Conservation (phyloP, 2,888 invertebrate genomes). For the Eurytoma adleriae region DNA sequence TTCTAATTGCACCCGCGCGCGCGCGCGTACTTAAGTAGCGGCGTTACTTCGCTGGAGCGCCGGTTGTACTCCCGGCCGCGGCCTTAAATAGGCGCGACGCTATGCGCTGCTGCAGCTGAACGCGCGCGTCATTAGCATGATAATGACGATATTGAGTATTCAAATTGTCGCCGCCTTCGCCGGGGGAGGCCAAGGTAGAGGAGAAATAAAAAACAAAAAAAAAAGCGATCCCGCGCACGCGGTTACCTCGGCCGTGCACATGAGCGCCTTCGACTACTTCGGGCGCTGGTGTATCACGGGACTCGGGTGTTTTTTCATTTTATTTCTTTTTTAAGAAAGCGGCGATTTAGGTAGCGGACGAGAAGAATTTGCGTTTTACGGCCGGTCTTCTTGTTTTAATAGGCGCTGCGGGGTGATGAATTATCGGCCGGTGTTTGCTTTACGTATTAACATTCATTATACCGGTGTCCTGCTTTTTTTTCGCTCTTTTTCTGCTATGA, state of each 20-base stretch:
- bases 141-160: constrained; percentile 48
- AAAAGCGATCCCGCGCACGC: neutral
- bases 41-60: constrained; percentile 17
- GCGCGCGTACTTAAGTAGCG: neutral
- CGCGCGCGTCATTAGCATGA: constrained; percentile 45
- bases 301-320: no score
- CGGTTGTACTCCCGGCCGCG: constrained; percentile 4
- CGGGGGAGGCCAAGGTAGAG: no score
- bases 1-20: constrained; percentile 32
- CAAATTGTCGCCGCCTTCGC: constrained; percentile 32
- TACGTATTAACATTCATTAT: no score
- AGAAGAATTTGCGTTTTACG: no score
- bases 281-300: no score
- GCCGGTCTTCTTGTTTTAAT: no score
- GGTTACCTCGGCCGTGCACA: neutral
- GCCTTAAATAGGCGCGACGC: constrained; percentile 30
- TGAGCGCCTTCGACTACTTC: neutral
- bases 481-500: no score
- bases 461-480: no score
- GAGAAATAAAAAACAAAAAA: neutral
- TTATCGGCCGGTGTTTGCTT: no score
- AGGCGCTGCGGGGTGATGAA: no score
- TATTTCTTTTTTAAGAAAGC: neutral
- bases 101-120: neutral
- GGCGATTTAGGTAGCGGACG: no score